phyloP scores from a whole-genome alignment of 2,888 invertebrate genomes.

The Encarsia formosa region DNA sequence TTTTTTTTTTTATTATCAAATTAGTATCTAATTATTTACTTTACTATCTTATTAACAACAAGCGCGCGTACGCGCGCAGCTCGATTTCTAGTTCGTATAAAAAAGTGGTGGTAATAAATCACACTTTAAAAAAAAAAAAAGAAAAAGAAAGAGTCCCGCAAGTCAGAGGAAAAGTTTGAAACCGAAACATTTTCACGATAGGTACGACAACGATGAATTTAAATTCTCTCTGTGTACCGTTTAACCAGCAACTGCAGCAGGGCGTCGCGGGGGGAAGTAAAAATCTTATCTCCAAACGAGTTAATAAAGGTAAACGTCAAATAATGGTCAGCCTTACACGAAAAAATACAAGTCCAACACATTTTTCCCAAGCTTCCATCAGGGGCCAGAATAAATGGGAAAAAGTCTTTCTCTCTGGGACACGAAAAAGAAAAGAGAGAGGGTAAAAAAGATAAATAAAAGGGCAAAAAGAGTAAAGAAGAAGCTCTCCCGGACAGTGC shows the following conservation, averaged over 20 bases:
- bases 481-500: constrained; percentile 3
- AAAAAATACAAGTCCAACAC: too few species aligned
- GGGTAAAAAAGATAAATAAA: constrained; percentile 2
- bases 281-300: constrained; percentile 25
- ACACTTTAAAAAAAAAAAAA: neutral
- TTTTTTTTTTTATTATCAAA: too few species aligned
- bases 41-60: too few species aligned
- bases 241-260: neutral
- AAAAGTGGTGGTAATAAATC: neutral
- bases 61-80: too few species aligned
- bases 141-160: neutral
- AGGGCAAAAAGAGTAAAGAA: constrained; percentile 9
- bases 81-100: too few species aligned
- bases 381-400: constrained; percentile 22
- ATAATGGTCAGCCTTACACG: constrained; percentile 20
- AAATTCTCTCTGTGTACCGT: constrained; percentile 7
- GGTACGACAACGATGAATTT: constrained; percentile 21
- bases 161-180: constrained; percentile 16
- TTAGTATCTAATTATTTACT: too few species aligned
- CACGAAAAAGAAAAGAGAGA: neutral
- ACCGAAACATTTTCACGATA: constrained; percentile 2
- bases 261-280: constrained; percentile 1
- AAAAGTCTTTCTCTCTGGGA: constrained; percentile 2
- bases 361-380: constrained; percentile 21
- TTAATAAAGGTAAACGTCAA: constrained; percentile 27